These are phyloP conservation scores for Lucifuga dentata DNA, from an alignment of 2,113 vertebrate genomes.

Conservation along the genomic window DNA sequence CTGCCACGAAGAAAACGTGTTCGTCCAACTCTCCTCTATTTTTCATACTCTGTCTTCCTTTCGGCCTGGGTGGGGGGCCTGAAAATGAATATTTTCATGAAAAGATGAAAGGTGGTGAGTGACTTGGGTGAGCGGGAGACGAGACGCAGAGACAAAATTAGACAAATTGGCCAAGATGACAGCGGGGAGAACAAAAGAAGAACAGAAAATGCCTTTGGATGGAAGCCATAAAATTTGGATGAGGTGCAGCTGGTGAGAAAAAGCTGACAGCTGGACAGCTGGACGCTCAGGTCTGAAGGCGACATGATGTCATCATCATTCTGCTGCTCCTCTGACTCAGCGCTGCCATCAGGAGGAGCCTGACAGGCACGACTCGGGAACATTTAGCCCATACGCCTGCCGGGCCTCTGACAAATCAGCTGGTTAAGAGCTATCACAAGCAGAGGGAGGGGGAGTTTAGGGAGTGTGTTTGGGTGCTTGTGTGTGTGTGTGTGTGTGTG, in stretches of 20 bases:
- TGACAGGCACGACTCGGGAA: constrained; percentile 58
- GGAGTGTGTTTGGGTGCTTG: not conserved
- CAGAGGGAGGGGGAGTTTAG: no score
- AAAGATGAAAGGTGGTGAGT: constrained; percentile 21
- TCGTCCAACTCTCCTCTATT: not conserved
- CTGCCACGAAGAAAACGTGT: not conserved
- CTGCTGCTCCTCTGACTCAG: constrained; percentile 14
- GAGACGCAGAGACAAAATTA: constrained; percentile 15
- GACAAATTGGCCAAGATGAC: constrained; percentile 15
- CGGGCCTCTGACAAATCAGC: constrained; percentile 76
- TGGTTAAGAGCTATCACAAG: constrained; percentile 70
- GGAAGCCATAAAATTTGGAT: constrained; percentile 28
- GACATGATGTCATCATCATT: constrained; percentile 58
- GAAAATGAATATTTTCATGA: constrained; percentile 41
- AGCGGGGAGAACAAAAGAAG: constrained; percentile 2
- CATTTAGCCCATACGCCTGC: constrained; percentile 54
- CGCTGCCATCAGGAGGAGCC: constrained; percentile 36
- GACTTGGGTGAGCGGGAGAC: constrained; percentile 24
- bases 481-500: constrained; percentile 1
- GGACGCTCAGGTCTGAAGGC: constrained; percentile 52
- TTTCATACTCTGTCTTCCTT: not conserved
- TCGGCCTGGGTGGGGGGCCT: no score
- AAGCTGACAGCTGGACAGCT: constrained; percentile 49
- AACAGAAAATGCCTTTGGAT: constrained; percentile 6
- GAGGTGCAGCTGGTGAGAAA: constrained; percentile 14